Evolutionary conservation across 2,888 invertebrate species (phyloP).

Genomic region (Brassicogethes aeneus): DNA sequence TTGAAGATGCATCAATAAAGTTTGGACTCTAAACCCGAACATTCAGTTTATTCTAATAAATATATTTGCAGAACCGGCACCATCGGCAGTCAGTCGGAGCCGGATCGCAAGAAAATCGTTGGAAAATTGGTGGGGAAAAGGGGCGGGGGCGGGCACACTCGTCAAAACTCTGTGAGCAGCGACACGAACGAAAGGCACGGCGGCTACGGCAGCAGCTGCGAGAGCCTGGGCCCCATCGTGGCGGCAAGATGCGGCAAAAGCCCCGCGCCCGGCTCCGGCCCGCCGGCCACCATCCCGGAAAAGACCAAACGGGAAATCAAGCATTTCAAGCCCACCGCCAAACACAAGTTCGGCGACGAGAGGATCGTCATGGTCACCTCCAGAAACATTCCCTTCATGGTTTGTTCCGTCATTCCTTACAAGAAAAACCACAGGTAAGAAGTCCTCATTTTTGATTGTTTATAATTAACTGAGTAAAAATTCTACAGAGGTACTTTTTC

Average conservation of each 20-base stretch:
- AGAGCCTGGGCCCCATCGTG: slow-evolving; percentile 50
- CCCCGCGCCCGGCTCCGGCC: slow-evolving; percentile 36
- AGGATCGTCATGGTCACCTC: slow-evolving; percentile 73
- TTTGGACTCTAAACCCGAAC: too few relatives aligned
- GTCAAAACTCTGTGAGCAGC: slow-evolving; percentile 42
- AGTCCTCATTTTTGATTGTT: not conserved
- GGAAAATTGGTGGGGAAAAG: not conserved
- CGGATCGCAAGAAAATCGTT: not conserved
- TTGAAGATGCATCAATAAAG: too few relatives aligned
- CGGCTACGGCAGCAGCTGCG: slow-evolving; percentile 64
- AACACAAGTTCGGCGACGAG: slow-evolving; percentile 66
- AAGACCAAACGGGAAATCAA: slow-evolving; percentile 55
- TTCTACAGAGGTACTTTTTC: not conserved
- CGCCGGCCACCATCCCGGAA: slow-evolving; percentile 36
- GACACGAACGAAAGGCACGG: slow-evolving; percentile 50
- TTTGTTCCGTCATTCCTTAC: slow-evolving; percentile 84
- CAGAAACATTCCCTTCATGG: slow-evolving; percentile 70
- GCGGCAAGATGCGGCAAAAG: slow-evolving; percentile 27
- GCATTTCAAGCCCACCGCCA: slow-evolving; percentile 51
- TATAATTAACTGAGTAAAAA: slow-evolving; percentile 1
- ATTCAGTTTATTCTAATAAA: too few relatives aligned
- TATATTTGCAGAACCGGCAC: not conserved
- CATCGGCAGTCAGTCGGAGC: not conserved
- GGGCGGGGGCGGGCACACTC: not conserved
- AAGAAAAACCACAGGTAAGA: slow-evolving; percentile 37